A percentile compares a stretch with the other conserved stretches of the same genome.
phyloP scores from a whole-genome alignment of 2,888 invertebrate genomes.

The Argynnis bischoffii region DNA sequence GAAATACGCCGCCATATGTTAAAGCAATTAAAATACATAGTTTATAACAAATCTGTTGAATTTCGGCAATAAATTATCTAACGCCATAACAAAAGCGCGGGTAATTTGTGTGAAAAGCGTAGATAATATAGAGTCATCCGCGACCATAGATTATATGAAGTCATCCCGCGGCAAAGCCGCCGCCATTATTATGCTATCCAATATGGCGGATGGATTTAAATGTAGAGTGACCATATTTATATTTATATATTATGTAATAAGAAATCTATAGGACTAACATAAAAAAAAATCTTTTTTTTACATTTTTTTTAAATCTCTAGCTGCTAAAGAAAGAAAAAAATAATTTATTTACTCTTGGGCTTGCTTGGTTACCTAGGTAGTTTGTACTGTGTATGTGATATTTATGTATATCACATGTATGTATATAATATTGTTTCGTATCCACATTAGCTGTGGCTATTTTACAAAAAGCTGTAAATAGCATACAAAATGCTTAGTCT shows the following conservation, averaged over 20 bases:
- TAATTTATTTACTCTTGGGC: too few species aligned
- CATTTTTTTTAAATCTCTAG: too few species aligned
- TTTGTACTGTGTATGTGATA: too few species aligned
- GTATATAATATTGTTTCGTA: too few species aligned
- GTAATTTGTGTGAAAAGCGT: constrained; percentile 58
- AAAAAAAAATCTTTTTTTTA: too few species aligned
- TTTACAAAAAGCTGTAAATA: too few species aligned
- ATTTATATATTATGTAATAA: background rate
- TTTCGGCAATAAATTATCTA: constrained; percentile 20
- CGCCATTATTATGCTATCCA: constrained; percentile 66
- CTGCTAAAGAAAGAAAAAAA: too few species aligned
- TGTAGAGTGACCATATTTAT: constrained; percentile 42
- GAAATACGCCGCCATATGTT: background rate
- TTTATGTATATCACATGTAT: too few species aligned
- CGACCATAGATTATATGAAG: constrained; percentile 76
- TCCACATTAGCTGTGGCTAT: too few species aligned
- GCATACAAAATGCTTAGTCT: background rate
- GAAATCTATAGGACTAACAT: too few species aligned
- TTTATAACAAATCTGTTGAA: constrained; percentile 3
- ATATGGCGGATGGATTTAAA: constrained; percentile 62
- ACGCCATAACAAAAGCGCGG: constrained; percentile 31
- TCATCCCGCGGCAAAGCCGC: constrained; percentile 68
- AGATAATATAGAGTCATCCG: constrained; percentile 78
- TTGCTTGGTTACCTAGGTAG: too few species aligned
- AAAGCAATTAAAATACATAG: constrained; percentile 1